Evolutionary conservation across 2,797 vertebrate genomes (phyloP), one percentile per base, ranked within the genome.

Genomic region (Sardinella longiceps): DNA sequence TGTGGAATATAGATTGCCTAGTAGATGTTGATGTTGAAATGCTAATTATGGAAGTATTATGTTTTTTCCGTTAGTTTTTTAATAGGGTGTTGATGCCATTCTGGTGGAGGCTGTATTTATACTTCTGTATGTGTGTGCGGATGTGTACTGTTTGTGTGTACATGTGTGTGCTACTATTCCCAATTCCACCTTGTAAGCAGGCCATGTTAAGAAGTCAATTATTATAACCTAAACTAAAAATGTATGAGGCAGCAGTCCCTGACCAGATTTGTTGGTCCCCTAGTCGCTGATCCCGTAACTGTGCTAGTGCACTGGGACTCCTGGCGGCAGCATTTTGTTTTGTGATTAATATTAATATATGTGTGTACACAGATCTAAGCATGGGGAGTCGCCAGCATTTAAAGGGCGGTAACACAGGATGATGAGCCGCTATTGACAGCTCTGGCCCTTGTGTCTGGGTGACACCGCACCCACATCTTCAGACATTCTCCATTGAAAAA

Each of bases 341-440:
- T 83, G 81, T 87, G 87, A 88, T 90, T 88, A 89, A 89, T 91
- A 89, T 90, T 90, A 85, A 90, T 90, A 87, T 89, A 83, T 85
- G 85, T 82, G 84, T 82, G 80, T 85, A 82, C 83, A 80, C 77
- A 83, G 81, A 85, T 90, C 84, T 87, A 87, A 86, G 88, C 83
- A 83, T 86, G 82, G 87, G 84, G 80, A 81, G 83, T 74, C 84
- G 83, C 25, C 51, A 87, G 87, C 80, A 85, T 89, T 86, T 88
- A 77, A 85, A 89, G 85, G 85, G 50, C 74, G 80, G 84, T 84
- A 60, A 88, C 90, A 86, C 82, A 85, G 82, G 84, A 87, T 85
- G 70, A n/a, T 14, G 66, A n/a, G 63, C 70, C 37, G 56, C n/a
- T 82, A 87, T 84, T 87, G 88, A 89, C 87, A 86, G 87, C 82